Evolutionary conservation across 64 coral and sea anemone species (phyloP), one percentile per base, ranked within the genome.

Genomic region (Montipora sp.): DNA sequence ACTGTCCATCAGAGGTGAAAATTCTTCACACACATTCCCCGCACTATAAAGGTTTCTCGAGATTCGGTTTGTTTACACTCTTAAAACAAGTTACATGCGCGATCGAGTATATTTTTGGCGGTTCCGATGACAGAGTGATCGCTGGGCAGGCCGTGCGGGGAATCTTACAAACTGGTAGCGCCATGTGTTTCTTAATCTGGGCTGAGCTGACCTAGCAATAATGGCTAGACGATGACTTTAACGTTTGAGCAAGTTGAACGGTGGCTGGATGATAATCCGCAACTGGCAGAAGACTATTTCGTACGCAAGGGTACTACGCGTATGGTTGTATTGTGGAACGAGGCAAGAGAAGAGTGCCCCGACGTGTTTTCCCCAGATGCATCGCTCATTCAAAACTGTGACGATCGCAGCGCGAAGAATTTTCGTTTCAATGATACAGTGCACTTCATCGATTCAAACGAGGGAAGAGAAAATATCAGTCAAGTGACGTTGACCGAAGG

Each of bases 161-260:
- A 68, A 84, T 47, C 7, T 85, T 85, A 13, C 65, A 51, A 71
- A 60, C 79, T 81, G 36, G 13, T 61, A 81, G 18, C 61, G 66
- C 12, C 10, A 85, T 85, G 82, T 24, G 82, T 85, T 44, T 71
- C 0, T 21, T 19, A 85, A 46, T 8, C 63, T 11, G 63, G 63
- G 13, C 47, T 85, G 65, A 85, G 18, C 45, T 85, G 82, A 72
- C 65, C 65, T 47, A 48, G 18, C 87, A 98, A 71, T 79, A 63
- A 98, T 98, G 95, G 93, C 81, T 71, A 94, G 74, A 93, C 84
- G 85, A 98, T 98, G 95, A 98, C 95, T 90, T 88, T 98, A 89
- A 92, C 95, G 91, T 94, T 98, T 91, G 68, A 94, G 71, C 89
- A 98, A 88, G 95, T 98, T 44, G 95, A 98, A 94, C 89, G 86